Evolutionary conservation across 2,797 vertebrate species (phyloP).

Genomic region (Rhincodon typus): DNA sequence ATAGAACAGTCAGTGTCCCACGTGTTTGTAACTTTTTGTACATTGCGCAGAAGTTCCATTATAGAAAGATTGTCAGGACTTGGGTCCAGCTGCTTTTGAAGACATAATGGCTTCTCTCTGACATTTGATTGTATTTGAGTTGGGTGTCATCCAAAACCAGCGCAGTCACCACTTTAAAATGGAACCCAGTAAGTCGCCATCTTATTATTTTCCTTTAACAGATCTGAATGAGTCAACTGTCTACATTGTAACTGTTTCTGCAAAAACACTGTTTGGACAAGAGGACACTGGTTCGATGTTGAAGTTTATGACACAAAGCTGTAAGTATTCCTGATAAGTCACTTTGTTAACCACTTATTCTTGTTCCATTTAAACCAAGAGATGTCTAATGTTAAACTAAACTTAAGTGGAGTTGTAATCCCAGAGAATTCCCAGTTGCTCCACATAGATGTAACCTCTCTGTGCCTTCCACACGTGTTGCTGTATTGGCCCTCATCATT

Average conservation of each 20-base stretch:
- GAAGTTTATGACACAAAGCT: background rate
- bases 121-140: background rate
- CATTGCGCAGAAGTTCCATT: background rate
- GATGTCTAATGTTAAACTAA: no score
- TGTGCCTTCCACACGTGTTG: background rate
- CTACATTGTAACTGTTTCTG: conserved; percentile 21
- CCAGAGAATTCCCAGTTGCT: no score
- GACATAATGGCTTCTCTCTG: background rate
- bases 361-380: background rate
- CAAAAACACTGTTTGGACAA: background rate
- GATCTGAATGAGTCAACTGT: conserved; percentile 7
- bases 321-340: background rate
- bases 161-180: no score
- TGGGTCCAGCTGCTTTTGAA: background rate
- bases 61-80: no score
- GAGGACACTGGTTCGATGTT: background rate
- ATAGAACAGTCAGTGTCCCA: background rate
- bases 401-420: no score
- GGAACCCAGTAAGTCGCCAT: background rate
- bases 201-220: background rate
- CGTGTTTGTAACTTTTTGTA: background rate
- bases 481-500: background rate
- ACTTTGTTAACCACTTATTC: background rate
- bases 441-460: background rate
- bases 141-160: background rate